These are phyloP conservation scores for Eilema caniola DNA, from an alignment of 2,888 invertebrate genomes.

Conservation along the genomic window DNA sequence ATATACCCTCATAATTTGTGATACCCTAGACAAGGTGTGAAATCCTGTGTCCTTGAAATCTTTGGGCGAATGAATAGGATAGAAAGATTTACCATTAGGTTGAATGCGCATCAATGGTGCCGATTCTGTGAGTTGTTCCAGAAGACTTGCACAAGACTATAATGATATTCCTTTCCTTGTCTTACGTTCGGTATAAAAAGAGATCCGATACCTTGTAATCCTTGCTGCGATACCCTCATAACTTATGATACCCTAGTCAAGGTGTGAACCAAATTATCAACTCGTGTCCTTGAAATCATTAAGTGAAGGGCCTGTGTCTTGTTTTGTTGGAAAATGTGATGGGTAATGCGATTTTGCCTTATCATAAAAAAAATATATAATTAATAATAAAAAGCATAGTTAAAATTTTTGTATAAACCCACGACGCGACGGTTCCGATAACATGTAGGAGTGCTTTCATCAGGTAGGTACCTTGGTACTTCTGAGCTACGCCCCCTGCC, in stretches of 20 bases:
- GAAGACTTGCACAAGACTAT: neutral
- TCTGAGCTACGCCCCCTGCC: no score
- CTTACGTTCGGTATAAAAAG: neutral
- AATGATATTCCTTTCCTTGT: neutral
- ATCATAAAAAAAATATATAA: no score
- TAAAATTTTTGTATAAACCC: no score
- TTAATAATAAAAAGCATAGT: no score
- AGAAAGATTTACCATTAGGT: no score
- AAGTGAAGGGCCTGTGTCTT: no score
- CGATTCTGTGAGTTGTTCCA: no score
- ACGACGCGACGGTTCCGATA: no score
- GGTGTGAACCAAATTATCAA: neutral
- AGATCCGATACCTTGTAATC: neutral
- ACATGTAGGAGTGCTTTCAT: no score
- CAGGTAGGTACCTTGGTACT: no score
- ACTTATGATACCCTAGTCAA: slow-evolving; percentile 2
- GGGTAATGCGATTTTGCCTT: no score
- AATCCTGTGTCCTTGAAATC: neutral
- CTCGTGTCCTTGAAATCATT: neutral
- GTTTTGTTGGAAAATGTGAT: neutral
- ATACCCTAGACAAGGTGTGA: neutral
- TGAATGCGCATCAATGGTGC: no score
- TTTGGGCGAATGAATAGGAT: neutral
- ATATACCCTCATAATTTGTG: neutral
- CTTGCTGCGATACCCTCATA: neutral